Base-by-base conservation (phyloP, 2,113 vertebrate species). In the Pteronura brasiliensis region DNA sequence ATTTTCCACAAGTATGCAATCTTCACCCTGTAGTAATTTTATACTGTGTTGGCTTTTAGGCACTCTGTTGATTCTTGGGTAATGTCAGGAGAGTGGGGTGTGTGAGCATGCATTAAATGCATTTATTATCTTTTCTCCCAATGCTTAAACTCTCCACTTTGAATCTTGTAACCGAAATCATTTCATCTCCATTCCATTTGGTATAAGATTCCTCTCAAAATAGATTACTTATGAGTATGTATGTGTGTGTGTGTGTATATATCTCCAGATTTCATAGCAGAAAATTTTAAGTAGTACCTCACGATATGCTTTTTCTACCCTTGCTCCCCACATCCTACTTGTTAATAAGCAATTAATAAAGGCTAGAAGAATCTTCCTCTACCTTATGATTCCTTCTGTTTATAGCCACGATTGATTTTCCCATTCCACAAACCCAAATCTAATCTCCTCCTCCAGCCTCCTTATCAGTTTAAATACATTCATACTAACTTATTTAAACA, bases 151-250 rank as follows among this genome's bases (percentile, higher is more conserved):
- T 97, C 44, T 91, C 63, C 65, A 29, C 47, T 90, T 76, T 71
- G 36, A 91, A 52, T 82, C 21, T 90, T 52, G 17, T 76, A 47
- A 59, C 42, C 77, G 69, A 90, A 97, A 90, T 80, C 82, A 88
- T 65, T 95, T 90, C 90, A 96, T 88, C 94, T 90, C 5, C 21
- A 89, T 87, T 87, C 71, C 10, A 57, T 88, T 95, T 25, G 47
- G 31, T 69, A 10, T 88, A 69, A 49, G 11, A 74, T 52, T 34
- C 84, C 47, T 90, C 49, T 90, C 42, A 95, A 84, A 86, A 90
- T 49, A 97, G 74, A 81, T 93, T 31, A 61, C 36, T 29, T 95
- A 27, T 52, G 17, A n/a, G 23, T 69, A 42, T 39, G 10, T 81
- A 18, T 77, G 55, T n/a, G 17, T 69, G 9, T n/a, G 8, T 69